phyloP scores from a whole-genome alignment of 1,140 invertebrate species.

The Drusus annulatus region DNA sequence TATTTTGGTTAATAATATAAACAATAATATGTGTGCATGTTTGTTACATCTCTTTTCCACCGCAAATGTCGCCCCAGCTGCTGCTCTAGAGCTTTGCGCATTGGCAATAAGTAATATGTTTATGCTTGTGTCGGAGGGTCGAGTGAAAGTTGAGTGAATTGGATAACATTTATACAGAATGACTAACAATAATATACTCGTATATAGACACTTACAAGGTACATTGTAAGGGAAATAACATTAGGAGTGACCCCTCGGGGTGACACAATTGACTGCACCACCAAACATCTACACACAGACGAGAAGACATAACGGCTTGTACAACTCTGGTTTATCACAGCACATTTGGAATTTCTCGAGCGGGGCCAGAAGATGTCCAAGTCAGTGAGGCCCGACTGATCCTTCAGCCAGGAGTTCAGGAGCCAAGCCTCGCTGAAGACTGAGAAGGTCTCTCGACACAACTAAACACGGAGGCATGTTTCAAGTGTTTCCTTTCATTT shows the following conservation, averaged over 20 bases:
- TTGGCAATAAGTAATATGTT: neutral
- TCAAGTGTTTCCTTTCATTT: conserved; percentile 40
- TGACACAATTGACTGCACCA: conserved; percentile 55
- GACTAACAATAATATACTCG: conserved; percentile 43
- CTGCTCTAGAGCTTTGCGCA: neutral
- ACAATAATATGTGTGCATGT: conserved; percentile 49
- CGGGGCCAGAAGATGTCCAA: conserved; percentile 17
- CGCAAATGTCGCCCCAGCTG: conserved; percentile 1
- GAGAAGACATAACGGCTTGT: conserved; percentile 76
- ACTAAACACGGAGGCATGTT: conserved; percentile 20
- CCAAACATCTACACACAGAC: conserved; percentile 61
- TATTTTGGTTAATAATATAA: conserved; percentile 64
- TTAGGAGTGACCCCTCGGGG: conserved; percentile 41
- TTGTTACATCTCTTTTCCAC: conserved; percentile 35
- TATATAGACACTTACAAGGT: conserved; percentile 54
- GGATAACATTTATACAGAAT: conserved; percentile 48
- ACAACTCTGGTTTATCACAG: conserved; percentile 79
- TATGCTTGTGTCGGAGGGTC: too few relatives aligned
- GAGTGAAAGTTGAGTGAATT: too few relatives aligned
- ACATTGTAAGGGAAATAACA: conserved; percentile 53
- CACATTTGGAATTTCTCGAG: conserved; percentile 78
- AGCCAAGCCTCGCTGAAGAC: conserved; percentile 20
- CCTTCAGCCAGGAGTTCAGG: conserved; percentile 35
- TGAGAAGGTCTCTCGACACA: conserved; percentile 35
- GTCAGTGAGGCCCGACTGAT: neutral